Percentiles rank a stretch among this genome's conserved stretches.
These are phyloP conservation scores for Poecile atricapillus DNA, from an alignment of 2,113 vertebrate species.

Conservation along the genomic window DNA sequence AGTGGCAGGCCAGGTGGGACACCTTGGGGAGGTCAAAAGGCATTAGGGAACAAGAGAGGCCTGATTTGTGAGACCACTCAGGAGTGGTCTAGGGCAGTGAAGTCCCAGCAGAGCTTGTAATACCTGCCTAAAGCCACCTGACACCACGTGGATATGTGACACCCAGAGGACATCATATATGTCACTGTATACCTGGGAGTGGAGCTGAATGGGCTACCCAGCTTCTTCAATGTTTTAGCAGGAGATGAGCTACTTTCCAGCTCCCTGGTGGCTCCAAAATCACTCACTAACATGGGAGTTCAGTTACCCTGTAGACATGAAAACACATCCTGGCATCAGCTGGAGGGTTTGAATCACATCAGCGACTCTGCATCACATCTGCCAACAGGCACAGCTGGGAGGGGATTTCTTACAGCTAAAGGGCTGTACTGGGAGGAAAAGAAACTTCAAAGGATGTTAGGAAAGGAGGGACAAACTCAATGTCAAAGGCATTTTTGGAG, in stretches of 20 bases:
- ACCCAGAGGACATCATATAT: neutral
- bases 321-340: neutral
- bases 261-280: neutral
- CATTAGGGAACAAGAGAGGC: neutral
- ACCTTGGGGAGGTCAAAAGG: neutral
- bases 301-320: neutral
- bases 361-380: fast-evolving
- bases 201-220: neutral
- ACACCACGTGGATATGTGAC: neutral
- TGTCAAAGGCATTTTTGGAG: neutral
- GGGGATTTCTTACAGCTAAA: neutral
- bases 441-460: neutral
- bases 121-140: neutral
- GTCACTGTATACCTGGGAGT: neutral
- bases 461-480: neutral
- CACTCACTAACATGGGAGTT: neutral
- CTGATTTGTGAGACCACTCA: neutral
- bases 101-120: neutral
- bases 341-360: neutral
- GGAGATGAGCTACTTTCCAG: neutral
- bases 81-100: neutral
- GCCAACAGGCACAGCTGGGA: neutral
- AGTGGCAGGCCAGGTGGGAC: neutral
- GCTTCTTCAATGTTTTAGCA: neutral
- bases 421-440: neutral